These are phyloP conservation scores for Falco punctatus DNA, from an alignment of 2,113 vertebrate genomes.

Conservation along the genomic window DNA sequence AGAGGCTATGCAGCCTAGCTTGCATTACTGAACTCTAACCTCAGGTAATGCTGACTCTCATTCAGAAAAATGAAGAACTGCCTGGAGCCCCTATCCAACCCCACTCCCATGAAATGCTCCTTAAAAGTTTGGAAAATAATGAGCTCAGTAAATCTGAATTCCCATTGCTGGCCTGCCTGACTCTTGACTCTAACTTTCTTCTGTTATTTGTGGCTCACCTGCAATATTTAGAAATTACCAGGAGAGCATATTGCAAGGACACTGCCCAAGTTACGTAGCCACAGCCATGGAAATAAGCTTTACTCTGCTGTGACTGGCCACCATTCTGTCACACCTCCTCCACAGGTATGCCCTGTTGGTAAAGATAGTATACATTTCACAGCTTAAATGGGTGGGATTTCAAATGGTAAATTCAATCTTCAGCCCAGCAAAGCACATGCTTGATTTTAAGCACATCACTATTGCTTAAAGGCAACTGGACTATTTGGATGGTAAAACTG, in stretches of 20 bases:
- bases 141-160: not conserved
- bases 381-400: not conserved
- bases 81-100: not conserved
- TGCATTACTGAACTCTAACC: not conserved
- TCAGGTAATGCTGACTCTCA: not conserved
- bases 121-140: not conserved
- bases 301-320: not conserved
- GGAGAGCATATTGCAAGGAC: not conserved
- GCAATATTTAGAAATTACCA: not conserved
- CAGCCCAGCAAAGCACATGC: not conserved
- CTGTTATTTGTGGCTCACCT: not conserved
- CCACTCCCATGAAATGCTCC: not conserved
- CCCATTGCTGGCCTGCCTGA: not conserved
- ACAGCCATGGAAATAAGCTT: not conserved
- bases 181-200: not conserved
- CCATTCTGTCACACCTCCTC: not conserved
- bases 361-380: not conserved
- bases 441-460: not conserved
- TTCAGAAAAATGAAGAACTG: not conserved
- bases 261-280: not conserved
- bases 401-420: not conserved
- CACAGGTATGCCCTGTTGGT: accelerated
- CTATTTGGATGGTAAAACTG: not conserved
- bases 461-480: not conserved
- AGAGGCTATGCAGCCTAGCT: not conserved